Evolutionary conservation across 2,113 vertebrate genomes (phyloP).

Genomic region (Oreochromis niloticus): DNA sequence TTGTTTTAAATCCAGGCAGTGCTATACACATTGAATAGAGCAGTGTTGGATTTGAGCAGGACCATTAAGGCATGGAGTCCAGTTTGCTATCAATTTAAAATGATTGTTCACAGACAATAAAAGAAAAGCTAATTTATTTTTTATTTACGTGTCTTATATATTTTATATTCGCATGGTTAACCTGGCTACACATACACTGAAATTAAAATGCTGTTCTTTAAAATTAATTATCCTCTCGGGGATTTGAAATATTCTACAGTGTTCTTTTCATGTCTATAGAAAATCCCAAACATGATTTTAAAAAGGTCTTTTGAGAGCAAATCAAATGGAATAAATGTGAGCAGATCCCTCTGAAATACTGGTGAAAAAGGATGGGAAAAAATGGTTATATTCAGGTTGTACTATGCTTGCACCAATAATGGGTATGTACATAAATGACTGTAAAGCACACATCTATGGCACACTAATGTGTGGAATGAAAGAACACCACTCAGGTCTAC

Average conservation of each 20-base stretch:
- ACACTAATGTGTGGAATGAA: not conserved
- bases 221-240: slow-evolving; percentile 64
- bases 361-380: not conserved
- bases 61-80: slow-evolving; percentile 38
- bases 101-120: slow-evolving; percentile 59
- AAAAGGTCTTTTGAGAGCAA: slow-evolving; percentile 26
- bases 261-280: slow-evolving; percentile 40
- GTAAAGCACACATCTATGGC: not conserved
- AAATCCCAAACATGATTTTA: slow-evolving; percentile 23
- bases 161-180: slow-evolving; percentile 62
- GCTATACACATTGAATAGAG: slow-evolving; percentile 56
- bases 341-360: not conserved
- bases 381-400: not conserved
- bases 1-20: slow-evolving; percentile 49
- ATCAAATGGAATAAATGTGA: slow-evolving; percentile 24
- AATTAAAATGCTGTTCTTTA: slow-evolving; percentile 8
- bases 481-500: not conserved
- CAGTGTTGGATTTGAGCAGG: slow-evolving; percentile 20
- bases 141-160: slow-evolving; percentile 63
- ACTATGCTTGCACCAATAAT: not conserved
- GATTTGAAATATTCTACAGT: slow-evolving; percentile 38
- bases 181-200: not conserved
- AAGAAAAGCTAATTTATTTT: slow-evolving; percentile 67
- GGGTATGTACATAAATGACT: not conserved
- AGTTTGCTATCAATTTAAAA: slow-evolving; percentile 56